phyloP scores from a whole-genome alignment of 2,797 vertebrate species.

The Neosalanx taihuensis region DNA sequence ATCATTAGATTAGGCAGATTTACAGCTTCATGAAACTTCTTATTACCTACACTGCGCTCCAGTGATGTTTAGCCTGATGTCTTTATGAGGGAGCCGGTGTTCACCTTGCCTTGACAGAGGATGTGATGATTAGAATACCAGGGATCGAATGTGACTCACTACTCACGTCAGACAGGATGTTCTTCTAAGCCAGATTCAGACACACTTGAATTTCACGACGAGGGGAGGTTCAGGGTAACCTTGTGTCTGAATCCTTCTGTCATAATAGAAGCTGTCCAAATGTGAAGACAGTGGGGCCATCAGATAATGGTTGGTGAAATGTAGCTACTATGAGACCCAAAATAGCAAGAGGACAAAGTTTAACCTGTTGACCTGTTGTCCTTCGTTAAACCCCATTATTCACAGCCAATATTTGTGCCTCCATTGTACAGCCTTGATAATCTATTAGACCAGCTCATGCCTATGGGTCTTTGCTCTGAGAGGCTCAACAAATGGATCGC shows the following conservation, averaged over 20 bases:
- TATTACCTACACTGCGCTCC: conserved; percentile 66
- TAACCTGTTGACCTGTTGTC: conserved; percentile 8
- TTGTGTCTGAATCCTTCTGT: neutral
- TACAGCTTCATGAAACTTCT: conserved; percentile 75
- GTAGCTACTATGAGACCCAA: neutral
- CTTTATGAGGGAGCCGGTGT: conserved; percentile 68
- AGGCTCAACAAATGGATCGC: conserved; percentile 65
- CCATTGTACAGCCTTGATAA: conserved; percentile 57
- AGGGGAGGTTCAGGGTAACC: conserved; percentile 6
- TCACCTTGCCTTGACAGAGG: conserved; percentile 68
- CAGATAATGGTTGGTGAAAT: neutral
- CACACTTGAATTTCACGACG: conserved; percentile 15
- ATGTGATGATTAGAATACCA: conserved; percentile 57
- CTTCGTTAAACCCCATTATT: conserved; percentile 22
- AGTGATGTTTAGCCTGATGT: conserved; percentile 72
- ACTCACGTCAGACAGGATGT: conserved; percentile 39
- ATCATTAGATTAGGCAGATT: conserved; percentile 78
- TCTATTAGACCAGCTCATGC: conserved; percentile 59
- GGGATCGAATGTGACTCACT: conserved; percentile 52
- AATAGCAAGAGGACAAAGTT: neutral
- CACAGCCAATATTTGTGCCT: conserved; percentile 38
- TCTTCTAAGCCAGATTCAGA: conserved; percentile 18
- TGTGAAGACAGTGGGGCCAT: neutral
- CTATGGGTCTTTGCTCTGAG: conserved; percentile 56
- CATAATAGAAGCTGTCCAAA: neutral